Conservation (phyloP, 2,888 invertebrate species). For the Agrypnus murinus region DNA sequence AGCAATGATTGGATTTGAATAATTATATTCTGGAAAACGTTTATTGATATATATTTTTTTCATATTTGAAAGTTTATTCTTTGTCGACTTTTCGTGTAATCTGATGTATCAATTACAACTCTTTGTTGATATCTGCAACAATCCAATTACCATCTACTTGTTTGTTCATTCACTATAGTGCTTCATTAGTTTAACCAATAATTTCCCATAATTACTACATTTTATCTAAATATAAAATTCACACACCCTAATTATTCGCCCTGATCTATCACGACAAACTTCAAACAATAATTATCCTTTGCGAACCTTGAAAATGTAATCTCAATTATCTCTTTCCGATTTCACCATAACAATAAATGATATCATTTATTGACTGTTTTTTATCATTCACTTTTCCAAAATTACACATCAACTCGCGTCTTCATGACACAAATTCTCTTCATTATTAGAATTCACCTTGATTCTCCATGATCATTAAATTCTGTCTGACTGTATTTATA, state of each 20-base stretch:
- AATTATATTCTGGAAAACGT: too few relatives aligned
- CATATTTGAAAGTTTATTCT: too few relatives aligned
- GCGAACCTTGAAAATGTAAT: conserved; percentile 2
- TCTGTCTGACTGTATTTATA: too few relatives aligned
- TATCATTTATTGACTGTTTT: neutral
- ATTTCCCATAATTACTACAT: neutral
- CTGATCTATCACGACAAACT: conserved; percentile 18
- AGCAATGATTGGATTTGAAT: too few relatives aligned
- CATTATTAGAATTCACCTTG: neutral
- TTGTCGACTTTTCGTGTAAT: too few relatives aligned
- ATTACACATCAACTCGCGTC: neutral
- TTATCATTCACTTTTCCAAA: neutral
- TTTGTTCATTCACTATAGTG: too few relatives aligned
- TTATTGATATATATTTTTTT: too few relatives aligned
- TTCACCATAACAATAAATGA: neutral
- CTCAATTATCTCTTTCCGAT: neutral
- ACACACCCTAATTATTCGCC: conserved; percentile 12
- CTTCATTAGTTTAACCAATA: too few relatives aligned
- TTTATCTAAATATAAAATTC: neutral
- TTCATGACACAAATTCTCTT: neutral
- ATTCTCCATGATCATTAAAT: neutral
- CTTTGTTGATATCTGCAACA: too few relatives aligned
- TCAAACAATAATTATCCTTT: conserved; percentile 11
- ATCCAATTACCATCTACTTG: too few relatives aligned
- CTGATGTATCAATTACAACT: too few relatives aligned